Evolutionary conservation across 2,797 vertebrate genomes (phyloP), one percentile per base, ranked within the genome.

Genomic region (Oryzias sinensis): DNA sequence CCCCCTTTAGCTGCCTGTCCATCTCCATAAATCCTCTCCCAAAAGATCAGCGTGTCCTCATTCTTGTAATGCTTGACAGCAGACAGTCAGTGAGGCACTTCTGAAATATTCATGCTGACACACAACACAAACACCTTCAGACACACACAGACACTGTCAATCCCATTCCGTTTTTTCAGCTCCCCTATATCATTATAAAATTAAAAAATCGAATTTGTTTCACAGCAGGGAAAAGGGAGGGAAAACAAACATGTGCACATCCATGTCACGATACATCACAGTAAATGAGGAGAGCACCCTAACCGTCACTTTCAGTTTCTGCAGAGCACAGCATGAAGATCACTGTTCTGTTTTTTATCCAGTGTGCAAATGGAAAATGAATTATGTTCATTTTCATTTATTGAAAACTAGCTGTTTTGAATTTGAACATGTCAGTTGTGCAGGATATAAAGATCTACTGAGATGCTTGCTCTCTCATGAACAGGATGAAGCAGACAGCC

Each of bases 61-160:
- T 82, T 87, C 76, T 74, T 79, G 51, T 61, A 67, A 76, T 62
- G 70, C 76, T 80, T 64, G 73, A 76, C 72, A 18, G 24, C 80
- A 68, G 51, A 68, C 33, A 37, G 77, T 70, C 77, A 77, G 77
- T 60, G 68, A 76, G 80, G 55, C 57, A 56, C 60, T 56, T 77
- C 62, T 86, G 81, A 87, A 88, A 84, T 80, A 87, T 88, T 86
- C 56, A 86, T 85, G 57, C 56, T 61, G 72, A 76, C 52, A 77
- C 59, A 74, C 76, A 83, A 46, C 65, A 62, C 53, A 65, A 59
- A 73, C 66, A 51, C 60, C 58, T 27, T 66, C 29, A 76, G 54
- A 74, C 53, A 41, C 59, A 67, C 53, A 76, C 43, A 70, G 44
- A 59, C 65, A 46, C 51, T 70, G 59, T 65, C 47, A 59, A 53